phyloP scores from a whole-genome alignment of 2,888 invertebrate species.

The Temnothorax rugatulus region DNA sequence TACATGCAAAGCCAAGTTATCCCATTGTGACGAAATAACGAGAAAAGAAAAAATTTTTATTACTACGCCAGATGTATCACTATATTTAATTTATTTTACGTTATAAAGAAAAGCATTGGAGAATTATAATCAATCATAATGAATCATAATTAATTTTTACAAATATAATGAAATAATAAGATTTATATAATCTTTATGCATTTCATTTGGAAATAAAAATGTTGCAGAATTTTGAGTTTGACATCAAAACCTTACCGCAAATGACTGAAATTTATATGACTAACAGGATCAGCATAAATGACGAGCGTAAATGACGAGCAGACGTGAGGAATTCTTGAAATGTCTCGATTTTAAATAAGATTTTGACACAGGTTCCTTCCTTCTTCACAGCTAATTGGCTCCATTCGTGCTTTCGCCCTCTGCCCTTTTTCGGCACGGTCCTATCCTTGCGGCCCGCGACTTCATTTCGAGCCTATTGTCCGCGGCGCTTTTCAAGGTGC shows the following conservation, averaged over 20 bases:
- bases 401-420: slow-evolving; percentile 62
- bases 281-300: not conserved
- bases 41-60: not conserved
- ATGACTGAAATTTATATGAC: slow-evolving; percentile 64
- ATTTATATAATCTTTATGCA: not conserved
- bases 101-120: not conserved
- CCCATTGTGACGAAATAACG: not conserved
- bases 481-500: slow-evolving; percentile 76
- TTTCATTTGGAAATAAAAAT: not conserved
- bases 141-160: not conserved
- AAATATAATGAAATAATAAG: not conserved
- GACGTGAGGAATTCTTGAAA: slow-evolving; percentile 17
- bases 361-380: slow-evolving; percentile 63
- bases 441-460: slow-evolving; percentile 61
- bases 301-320: not conserved
- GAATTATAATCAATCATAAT: not conserved
- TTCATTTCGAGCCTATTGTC: slow-evolving; percentile 75
- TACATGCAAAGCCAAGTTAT: not conserved
- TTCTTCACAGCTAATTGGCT: slow-evolving; percentile 69
- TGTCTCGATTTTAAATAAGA: slow-evolving; percentile 71
- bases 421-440: slow-evolving; percentile 34
- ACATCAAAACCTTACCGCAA: not conserved
- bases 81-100: not conserved
- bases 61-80: not conserved
- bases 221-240: not conserved